Conservation (phyloP, 2,797 vertebrate species). For the Sphenopsis melanotis region DNA sequence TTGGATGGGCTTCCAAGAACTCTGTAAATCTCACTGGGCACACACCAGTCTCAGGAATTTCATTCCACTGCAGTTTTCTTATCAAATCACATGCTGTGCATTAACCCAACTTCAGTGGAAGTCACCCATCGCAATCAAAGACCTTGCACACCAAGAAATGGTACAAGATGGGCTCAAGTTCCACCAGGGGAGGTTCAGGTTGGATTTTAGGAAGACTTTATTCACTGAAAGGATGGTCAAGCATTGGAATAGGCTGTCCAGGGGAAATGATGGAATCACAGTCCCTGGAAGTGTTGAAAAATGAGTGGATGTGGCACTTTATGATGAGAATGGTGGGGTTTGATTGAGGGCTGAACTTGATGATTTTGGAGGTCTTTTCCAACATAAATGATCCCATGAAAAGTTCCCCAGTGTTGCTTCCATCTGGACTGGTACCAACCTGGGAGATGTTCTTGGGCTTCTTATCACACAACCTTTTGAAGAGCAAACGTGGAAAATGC, state of each 20-base stretch:
- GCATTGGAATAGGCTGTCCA: not conserved
- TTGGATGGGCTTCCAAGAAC: not conserved
- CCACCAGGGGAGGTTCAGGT: accelerated
- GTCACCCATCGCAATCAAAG: not conserved
- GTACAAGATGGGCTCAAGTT: not conserved
- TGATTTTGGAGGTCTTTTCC: not conserved
- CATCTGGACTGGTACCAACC: not conserved
- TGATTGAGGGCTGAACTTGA: accelerated
- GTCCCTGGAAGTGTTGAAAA: not conserved
- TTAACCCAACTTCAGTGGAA: not conserved
- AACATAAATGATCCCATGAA: accelerated
- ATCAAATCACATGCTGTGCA: not conserved
- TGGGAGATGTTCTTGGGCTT: not conserved
- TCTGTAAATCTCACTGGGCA: not conserved
- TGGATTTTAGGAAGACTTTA: not conserved
- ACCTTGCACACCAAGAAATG: not conserved
- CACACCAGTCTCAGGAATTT: not conserved
- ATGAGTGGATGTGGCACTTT: not conserved
- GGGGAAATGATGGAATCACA: not conserved
- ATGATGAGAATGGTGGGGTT: not conserved
- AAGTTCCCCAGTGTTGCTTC: not conserved
- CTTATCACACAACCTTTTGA: not conserved
- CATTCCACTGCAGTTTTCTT: not conserved
- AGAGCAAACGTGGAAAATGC: not conserved
- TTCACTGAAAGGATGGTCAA: not conserved